A percentile compares a stretch with the other conserved stretches of the same genome.
Conservation (phyloP, 2,888 invertebrate species). For the Standfussiana lucernea region DNA sequence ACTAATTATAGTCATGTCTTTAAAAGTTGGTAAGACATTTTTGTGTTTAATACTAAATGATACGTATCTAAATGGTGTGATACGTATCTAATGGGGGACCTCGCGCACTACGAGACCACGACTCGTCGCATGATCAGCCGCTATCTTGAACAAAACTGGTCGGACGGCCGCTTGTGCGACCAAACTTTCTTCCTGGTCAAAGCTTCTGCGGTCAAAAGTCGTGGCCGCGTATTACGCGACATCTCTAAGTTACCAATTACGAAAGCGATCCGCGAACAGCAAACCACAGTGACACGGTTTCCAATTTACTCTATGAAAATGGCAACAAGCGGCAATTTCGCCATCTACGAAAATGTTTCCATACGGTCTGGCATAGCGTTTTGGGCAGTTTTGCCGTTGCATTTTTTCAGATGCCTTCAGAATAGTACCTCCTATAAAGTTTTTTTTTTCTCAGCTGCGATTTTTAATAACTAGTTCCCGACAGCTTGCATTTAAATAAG, state of each 20-base stretch:
- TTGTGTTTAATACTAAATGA: not conserved
- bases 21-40: not conserved
- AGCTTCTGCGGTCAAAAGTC: not conserved
- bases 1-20: conserved; percentile 1
- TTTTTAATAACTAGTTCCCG: not conserved
- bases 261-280: not conserved
- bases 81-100: conserved; percentile 2
- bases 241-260: too few relatives aligned
- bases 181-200: not conserved
- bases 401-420: too few relatives aligned
- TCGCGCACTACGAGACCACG: not conserved
- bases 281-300: not conserved
- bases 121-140: not conserved
- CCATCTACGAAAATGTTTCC: not conserved
- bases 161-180: not conserved
- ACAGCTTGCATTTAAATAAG: not conserved
- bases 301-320: not conserved
- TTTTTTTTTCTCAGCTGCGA: too few relatives aligned
- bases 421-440: too few relatives aligned
- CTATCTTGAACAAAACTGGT: not conserved
- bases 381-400: not conserved
- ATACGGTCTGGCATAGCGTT: not conserved
- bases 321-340: not conserved
- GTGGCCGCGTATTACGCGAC: not conserved
- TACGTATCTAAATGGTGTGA: conserved; percentile 12